These are phyloP conservation scores for Stegodyphus dumicola DNA, from an alignment of 1,140 invertebrate species.

Conservation along the genomic window DNA sequence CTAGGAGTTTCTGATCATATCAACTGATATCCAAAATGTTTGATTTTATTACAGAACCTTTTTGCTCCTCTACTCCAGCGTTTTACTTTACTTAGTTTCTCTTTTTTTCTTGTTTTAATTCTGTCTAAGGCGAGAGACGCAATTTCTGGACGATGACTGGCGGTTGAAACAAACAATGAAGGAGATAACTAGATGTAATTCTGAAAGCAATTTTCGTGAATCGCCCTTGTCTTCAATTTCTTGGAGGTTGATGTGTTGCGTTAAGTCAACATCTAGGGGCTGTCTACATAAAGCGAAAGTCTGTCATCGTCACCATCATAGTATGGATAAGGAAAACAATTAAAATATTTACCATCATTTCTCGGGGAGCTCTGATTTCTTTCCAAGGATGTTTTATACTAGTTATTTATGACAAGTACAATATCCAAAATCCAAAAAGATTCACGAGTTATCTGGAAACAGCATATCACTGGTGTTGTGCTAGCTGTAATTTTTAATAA, in stretches of 20 bases:
- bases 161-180: conserved; percentile 59
- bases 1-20: background rate
- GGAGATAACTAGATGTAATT: conserved; percentile 60
- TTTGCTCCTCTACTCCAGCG: background rate
- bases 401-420: too few species aligned
- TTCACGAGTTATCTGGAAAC: too few species aligned
- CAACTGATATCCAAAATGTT: conserved; percentile 6
- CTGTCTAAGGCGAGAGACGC: background rate
- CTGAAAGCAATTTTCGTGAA: conserved; percentile 59
- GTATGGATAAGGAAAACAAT: too few species aligned
- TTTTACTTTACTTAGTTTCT: conserved; percentile 4
- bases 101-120: background rate
- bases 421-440: too few species aligned
- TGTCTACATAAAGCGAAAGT: conserved; percentile 9
- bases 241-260: conserved; percentile 49
- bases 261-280: conserved; percentile 46
- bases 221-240: conserved; percentile 58
- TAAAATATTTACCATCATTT: background rate
- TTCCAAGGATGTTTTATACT: too few species aligned
- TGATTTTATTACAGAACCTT: conserved; percentile 35
- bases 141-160: conserved; percentile 56
- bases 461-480: too few species aligned
- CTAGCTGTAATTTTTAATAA: too few species aligned
- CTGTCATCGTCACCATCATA: too few species aligned
- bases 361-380: background rate